Percentiles rank a stretch among this genome's conserved stretches.
phyloP scores from a whole-genome alignment of 92 coral and sea anemone genomes.

The Zoanthus sansibaricus region DNA sequence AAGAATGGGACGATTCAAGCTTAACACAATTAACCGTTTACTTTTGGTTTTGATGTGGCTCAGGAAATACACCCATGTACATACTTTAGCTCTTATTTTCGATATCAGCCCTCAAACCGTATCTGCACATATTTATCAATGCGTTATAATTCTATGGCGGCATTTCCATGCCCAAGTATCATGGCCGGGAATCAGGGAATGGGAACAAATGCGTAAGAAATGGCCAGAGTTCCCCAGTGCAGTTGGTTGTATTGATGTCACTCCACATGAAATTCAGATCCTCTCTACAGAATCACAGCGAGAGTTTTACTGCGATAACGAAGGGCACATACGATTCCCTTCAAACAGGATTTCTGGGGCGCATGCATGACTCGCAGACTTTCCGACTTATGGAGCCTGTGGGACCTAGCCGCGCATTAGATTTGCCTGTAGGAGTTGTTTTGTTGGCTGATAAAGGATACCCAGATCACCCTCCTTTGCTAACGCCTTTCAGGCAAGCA shows the following conservation, averaged over 20 bases:
- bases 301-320: slow-evolving; percentile 14
- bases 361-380: slow-evolving; percentile 41
- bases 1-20: neutral
- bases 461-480: neutral
- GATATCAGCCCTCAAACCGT: neutral
- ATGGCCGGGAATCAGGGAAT: neutral
- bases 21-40: neutral
- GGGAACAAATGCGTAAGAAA: neutral
- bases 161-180: neutral
- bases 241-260: slow-evolving; percentile 3
- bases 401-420: slow-evolving; percentile 14
- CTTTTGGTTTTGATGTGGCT: neutral
- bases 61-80: neutral
- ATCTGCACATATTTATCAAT: too few species aligned
- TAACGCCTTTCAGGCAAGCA: neutral
- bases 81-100: neutral
- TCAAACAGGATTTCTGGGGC: slow-evolving; percentile 49
- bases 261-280: too few species aligned
- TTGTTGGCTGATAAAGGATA: neutral
- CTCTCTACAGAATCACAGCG: slow-evolving; percentile 11
- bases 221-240: neutral
- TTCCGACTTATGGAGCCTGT: slow-evolving; percentile 47
- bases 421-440: slow-evolving; percentile 20
- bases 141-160: too few species aligned
- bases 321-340: slow-evolving; percentile 48